Evolutionary conservation across 2,797 vertebrate species (phyloP), one percentile per base, ranked within the genome.

Genomic region (Forpus xanthops): DNA sequence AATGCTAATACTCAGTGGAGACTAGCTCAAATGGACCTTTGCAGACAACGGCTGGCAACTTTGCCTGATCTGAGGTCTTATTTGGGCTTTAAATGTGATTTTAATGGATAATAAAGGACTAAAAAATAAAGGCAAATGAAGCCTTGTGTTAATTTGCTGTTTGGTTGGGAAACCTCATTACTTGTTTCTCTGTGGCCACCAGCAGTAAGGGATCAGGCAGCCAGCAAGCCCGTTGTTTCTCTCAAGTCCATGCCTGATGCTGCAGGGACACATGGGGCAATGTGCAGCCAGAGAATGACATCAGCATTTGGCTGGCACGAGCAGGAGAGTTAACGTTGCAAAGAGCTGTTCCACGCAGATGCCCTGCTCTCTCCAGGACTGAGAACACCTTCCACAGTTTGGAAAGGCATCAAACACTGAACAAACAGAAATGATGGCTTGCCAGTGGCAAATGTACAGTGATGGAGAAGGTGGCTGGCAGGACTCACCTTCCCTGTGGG

Each of bases 311-410:
- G 85, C 89, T 80, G 15, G 64, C 45, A 21, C 0, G 3, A 64
- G 61, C 24, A 80, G 64, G 61, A 70, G 68, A 92, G 58, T 84
- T 92, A 72, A 87, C 42, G 62, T 65, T 86, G 66, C 28, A 20
- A 81, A 80, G 87, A 93, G 72, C 93, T 70, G 73, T 91, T 94
- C 76, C 76, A 74, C 75, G 3, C 61, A 37, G 81, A 52, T 12
- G 13, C 78, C 75, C 58, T 75, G 39, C 75, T 91, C 72, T 89
- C 87, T 85, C 45, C 28, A 70, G 89, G 93, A 81, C 58, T 81
- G 72, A 72, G 53, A 91, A 52, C 78, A 88, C 92, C 82, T 91
- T 77, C 87, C 50, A 75, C 33, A 17, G 23, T 85, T 85, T 94
- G 92, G 93, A 94, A 90, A 83, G 70, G 62, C 23, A 11, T 96